Percentiles rank a stretch among this genome's conserved stretches.
These are phyloP conservation scores for Scaptomyza polygonia DNA, from an alignment of 2,888 invertebrate genomes.

Conservation along the genomic window DNA sequence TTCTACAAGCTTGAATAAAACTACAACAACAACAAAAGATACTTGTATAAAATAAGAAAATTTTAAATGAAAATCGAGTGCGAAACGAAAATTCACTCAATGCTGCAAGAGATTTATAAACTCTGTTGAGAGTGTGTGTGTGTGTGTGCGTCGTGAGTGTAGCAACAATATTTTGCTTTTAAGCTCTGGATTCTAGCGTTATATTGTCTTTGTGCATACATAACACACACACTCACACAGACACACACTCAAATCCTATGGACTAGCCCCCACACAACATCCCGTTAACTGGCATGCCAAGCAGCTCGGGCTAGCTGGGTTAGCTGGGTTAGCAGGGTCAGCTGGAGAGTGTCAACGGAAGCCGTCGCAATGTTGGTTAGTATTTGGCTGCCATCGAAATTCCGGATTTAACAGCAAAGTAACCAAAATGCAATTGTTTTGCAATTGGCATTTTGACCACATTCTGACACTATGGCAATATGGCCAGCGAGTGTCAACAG, in stretches of 20 bases:
- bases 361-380: conserved; percentile 68
- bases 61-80: conserved; percentile 38
- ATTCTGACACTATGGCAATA: conserved; percentile 78
- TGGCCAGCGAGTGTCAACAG: conserved; percentile 67
- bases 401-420: conserved; percentile 79
- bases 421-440: conserved; percentile 83
- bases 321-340: conserved; percentile 17
- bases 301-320: conserved; percentile 32
- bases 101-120: conserved; percentile 45
- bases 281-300: conserved; percentile 26
- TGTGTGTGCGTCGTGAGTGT: conserved; percentile 5
- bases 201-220: conserved; percentile 54
- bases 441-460: conserved; percentile 82
- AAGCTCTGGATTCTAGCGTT: conserved; percentile 58
- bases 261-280: neutral
- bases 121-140: conserved; percentile 3
- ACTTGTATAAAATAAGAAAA: conserved; percentile 12
- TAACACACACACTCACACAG: neutral
- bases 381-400: conserved; percentile 79
- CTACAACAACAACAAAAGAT: conserved; percentile 17
- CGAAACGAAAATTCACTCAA: conserved; percentile 60
- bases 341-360: conserved; percentile 68
- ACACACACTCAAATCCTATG: neutral
- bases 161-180: conserved; percentile 81
- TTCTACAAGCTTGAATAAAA: conserved; percentile 31